phyloP scores from a whole-genome alignment of 1,140 invertebrate genomes.

The Ptiloglossa arizonensis region DNA sequence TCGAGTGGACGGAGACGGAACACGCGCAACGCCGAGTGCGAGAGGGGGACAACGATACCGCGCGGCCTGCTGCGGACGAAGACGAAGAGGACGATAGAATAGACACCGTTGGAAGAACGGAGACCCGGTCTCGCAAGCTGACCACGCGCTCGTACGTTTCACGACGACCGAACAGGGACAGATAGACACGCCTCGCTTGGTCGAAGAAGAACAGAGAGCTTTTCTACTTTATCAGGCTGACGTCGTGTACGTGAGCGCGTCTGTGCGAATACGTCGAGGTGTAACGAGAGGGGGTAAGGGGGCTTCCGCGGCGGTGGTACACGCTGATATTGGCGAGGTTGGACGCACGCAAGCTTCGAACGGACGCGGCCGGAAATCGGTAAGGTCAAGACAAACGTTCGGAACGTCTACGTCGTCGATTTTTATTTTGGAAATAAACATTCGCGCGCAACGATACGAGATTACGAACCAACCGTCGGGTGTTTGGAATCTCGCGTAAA shows the following conservation, averaged over 20 bases:
- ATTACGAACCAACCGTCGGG: no score
- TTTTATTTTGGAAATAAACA: no score
- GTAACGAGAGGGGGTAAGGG: no score
- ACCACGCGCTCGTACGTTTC: constrained; percentile 58
- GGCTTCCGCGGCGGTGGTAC: constrained; percentile 45
- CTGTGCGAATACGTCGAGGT: constrained; percentile 49
- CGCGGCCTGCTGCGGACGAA: constrained; percentile 20
- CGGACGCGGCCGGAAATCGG: constrained; percentile 17
- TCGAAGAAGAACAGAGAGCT: constrained; percentile 43
- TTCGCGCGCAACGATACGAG: no score
- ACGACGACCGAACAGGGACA: constrained; percentile 49
- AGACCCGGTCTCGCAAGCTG: constrained; percentile 57
- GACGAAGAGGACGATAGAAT: constrained; percentile 52
- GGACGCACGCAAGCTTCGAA: constrained; percentile 11
- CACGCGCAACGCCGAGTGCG: constrained; percentile 10
- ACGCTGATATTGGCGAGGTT: constrained; percentile 42
- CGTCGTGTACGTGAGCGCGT: constrained; percentile 39
- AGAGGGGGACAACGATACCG: constrained; percentile 20
- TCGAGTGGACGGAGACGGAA: constrained; percentile 50
- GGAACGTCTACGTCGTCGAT: background rate
- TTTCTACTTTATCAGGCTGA: constrained; percentile 58
- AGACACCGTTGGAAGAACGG: constrained; percentile 28
- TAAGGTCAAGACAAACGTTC: background rate
- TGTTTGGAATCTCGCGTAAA: no score
- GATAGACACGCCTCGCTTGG: constrained; percentile 8